Conservation (phyloP, 2,113 vertebrate genomes). For the Sylvia atricapilla region DNA sequence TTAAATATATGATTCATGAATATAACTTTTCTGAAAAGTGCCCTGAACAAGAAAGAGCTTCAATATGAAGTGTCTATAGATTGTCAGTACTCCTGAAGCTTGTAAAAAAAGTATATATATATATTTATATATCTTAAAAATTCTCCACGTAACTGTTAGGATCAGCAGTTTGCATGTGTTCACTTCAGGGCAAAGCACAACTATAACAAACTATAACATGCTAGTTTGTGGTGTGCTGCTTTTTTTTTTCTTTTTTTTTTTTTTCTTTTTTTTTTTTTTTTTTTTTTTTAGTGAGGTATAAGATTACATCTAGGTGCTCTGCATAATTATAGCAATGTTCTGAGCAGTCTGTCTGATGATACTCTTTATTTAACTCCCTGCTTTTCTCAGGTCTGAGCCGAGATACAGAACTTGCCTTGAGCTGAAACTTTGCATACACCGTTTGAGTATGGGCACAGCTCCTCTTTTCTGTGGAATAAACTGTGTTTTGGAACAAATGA, state of each 20-base stretch:
- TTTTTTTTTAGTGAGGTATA: background rate
- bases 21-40: background rate
- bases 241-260: background rate
- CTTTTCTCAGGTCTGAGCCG: background rate
- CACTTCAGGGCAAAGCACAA: background rate
- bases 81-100: background rate
- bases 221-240: background rate
- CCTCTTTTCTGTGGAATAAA: background rate
- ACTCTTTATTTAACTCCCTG: slow-evolving; percentile 38
- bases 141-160: background rate
- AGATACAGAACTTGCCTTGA: background rate
- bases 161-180: background rate
- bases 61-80: background rate
- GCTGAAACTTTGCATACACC: background rate
- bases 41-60: background rate
- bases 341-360: slow-evolving; percentile 42
- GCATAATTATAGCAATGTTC: slow-evolving; percentile 58
- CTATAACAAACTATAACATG: background rate
- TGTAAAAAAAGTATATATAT: background rate
- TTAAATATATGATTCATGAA: background rate
- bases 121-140: background rate
- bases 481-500: background rate
- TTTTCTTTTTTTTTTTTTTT: background rate
- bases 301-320: slow-evolving; percentile 56
- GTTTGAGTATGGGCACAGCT: background rate